Evolutionary conservation across 1,140 invertebrate genomes (phyloP).

Genomic region (Hesperophylax magnus): DNA sequence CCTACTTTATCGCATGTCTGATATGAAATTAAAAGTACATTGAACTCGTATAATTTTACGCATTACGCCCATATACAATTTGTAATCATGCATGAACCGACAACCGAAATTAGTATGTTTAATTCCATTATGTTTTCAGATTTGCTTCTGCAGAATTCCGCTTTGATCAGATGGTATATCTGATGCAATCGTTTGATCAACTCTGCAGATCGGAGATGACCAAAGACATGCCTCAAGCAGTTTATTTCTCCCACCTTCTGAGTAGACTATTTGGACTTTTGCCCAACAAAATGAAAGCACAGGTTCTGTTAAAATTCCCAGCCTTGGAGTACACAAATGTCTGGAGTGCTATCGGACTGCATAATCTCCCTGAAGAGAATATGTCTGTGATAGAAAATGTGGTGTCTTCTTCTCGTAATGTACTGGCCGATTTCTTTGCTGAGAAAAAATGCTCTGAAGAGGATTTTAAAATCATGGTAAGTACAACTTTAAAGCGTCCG

Average conservation of each 20-base stretch:
- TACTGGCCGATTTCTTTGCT: conserved; percentile 7
- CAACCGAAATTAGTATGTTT: no score
- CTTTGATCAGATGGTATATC: conserved; percentile 25
- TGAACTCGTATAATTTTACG: no score
- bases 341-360: conserved; percentile 34
- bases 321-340: conserved; percentile 16
- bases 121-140: conserved; percentile 40
- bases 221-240: conserved; percentile 42
- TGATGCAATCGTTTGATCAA: conserved; percentile 28
- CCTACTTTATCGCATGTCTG: no score
- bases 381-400: background rate
- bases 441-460: background rate
- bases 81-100: no score
- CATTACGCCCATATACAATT: no score
- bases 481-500: background rate
- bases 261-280: conserved; percentile 43
- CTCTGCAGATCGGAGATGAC: background rate
- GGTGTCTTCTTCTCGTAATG: background rate
- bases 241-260: conserved; percentile 39
- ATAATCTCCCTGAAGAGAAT: conserved; percentile 28
- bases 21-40: no score
- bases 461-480: conserved; percentile 34
- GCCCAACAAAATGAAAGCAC: conserved; percentile 31
- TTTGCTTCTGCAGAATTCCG: conserved; percentile 47
- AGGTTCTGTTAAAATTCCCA: conserved; percentile 35